A percentile compares a stretch with the other conserved stretches of the same genome.
Evolutionary conservation across 1,140 invertebrate species (phyloP).

Genomic region (Bombyx mandarina): DNA sequence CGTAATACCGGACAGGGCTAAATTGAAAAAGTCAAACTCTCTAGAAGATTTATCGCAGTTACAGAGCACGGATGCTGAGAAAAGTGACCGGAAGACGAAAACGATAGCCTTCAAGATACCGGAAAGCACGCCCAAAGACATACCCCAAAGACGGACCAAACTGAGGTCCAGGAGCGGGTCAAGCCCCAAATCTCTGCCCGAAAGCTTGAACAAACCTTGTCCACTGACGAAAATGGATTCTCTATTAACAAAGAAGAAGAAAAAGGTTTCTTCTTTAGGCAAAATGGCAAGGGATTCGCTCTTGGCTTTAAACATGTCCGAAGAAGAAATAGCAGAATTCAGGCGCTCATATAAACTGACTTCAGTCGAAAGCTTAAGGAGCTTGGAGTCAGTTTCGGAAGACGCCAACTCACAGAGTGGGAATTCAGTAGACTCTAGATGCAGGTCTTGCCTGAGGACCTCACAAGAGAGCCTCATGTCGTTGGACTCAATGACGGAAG

Average conservation of each 20-base stretch:
- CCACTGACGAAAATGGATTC: conserved; percentile 52
- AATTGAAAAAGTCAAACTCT: conserved; percentile 55
- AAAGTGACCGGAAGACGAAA: conserved; percentile 42
- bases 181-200: conserved; percentile 62
- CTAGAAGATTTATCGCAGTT: conserved; percentile 47
- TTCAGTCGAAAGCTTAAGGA: conserved; percentile 56
- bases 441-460: conserved; percentile 47
- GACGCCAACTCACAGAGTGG: conserved; percentile 59
- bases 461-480: conserved; percentile 66
- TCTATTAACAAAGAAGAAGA: conserved; percentile 48
- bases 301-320: conserved; percentile 60
- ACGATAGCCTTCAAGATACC: conserved; percentile 58
- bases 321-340: conserved; percentile 62
- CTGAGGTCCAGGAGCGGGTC: conserved; percentile 47
- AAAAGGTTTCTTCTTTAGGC: conserved; percentile 55
- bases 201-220: conserved; percentile 53
- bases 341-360: conserved; percentile 54
- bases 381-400: conserved; percentile 63
- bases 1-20: conserved; percentile 47
- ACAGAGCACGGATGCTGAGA: conserved; percentile 19
- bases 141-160: conserved; percentile 40
- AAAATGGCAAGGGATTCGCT: conserved; percentile 63
- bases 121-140: conserved; percentile 49
- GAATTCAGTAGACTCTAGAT: conserved; percentile 56
- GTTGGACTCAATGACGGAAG: conserved; percentile 60